Percentiles rank a stretch among this genome's conserved stretches.
Conservation (phyloP, 2,888 invertebrate species). For the Parnassius smintheus region DNA sequence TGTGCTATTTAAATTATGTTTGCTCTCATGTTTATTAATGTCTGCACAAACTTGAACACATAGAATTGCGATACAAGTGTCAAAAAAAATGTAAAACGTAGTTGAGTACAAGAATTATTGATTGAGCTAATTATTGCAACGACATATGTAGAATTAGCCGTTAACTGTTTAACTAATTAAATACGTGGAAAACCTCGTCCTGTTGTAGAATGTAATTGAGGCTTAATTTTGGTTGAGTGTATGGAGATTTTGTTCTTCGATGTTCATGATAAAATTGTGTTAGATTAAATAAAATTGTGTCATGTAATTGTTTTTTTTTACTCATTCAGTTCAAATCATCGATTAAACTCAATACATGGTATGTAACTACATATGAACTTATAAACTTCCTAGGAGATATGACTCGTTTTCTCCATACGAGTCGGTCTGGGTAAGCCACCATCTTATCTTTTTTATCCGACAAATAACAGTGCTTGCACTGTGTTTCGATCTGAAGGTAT, state of each 20-base stretch:
- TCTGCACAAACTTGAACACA: not conserved
- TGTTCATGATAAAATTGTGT: conserved; percentile 57
- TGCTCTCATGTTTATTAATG: too few species aligned
- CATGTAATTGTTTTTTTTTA: conserved; percentile 34
- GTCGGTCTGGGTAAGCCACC: too few species aligned
- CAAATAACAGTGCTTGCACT: too few species aligned
- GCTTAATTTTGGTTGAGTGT: conserved; percentile 49
- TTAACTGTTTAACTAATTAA: not conserved
- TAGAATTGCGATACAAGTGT: conserved; percentile 6
- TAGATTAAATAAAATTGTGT: conserved; percentile 68
- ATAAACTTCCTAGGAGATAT: too few species aligned
- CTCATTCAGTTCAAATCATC: too few species aligned
- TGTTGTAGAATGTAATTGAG: conserved; percentile 26
- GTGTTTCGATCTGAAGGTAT: too few species aligned
- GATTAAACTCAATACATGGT: not conserved
- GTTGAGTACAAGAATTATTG: conserved; percentile 1
- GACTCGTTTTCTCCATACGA: too few species aligned
- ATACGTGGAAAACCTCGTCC: not conserved
- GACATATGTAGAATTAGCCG: conserved; percentile 41
- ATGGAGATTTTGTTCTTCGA: conserved; percentile 45
- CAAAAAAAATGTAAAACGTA: not conserved
- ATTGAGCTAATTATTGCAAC: not conserved
- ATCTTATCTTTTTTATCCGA: too few species aligned
- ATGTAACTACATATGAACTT: not conserved
- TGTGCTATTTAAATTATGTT: too few species aligned